Base-by-base conservation (phyloP, 2,888 invertebrate genomes). In the Platycheirus rosarum region DNA sequence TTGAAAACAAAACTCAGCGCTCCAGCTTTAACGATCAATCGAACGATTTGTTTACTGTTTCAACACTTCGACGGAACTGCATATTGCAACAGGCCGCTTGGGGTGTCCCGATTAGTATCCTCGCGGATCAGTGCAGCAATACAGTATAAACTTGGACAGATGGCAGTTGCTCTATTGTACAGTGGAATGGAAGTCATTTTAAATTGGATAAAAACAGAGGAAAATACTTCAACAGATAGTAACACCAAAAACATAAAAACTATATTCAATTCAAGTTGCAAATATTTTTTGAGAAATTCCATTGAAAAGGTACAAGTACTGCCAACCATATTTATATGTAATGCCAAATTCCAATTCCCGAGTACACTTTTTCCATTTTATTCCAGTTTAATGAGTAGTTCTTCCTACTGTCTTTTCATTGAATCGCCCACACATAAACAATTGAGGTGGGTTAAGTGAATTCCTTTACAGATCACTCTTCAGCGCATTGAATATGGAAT, bases 31-130 rank as follows among this genome's bases (percentile, higher is more conserved):
- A 8, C 70, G 65, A 80, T 76, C 70, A 80, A 76, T 76, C 49
- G 60, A 68, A 68, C 62, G 76, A 80, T 79, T 79, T 79, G 75
- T 79, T 75, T 75, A 79, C 69, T 76, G 60, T 70, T 75, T 75
- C 75, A 70, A 63, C 79, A 79, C 68, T 23, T 49, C 66, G 60
- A 32, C 40, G 13, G 26, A 57, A 23, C 20, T 37, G n/a, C n/a
- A n/a, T n/a, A 20, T 35, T 20, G 68, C 55, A 16, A 14, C 44
- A 35, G 37, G n/a, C 5, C 35, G 44, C 20, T n/a, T 8, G 40
- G 8, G 44, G 37, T 51, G 40, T 42, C 26, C 62, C 42, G 7
- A 77, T 55, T 77, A 55, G 57, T 40, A 48, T 55, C 55, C 55
- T 42, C 66, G 40, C 20, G 20, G 23, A 14, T 23, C 29, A 57